Evolutionary conservation across 2,113 vertebrate species (phyloP), one percentile per base, ranked within the genome.

Genomic region (Scartelaos histophorus): DNA sequence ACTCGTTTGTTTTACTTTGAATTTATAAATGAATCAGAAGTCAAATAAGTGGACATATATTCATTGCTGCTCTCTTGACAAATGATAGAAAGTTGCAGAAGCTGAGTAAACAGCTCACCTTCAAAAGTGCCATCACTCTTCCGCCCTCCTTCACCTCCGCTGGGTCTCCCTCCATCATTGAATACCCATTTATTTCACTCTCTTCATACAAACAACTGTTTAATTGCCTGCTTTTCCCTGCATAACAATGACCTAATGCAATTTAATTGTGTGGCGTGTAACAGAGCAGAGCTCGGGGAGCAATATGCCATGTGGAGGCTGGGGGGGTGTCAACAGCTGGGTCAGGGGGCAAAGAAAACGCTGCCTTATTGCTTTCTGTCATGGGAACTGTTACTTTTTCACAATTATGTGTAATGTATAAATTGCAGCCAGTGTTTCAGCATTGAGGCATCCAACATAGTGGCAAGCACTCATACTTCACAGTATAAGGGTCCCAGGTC

Each of bases 311-410:
- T 82, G 71, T 70, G 53, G 25, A 51, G 46, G 67, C 49, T 76
- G 67, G 75, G 54, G 62, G 58, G 12, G 74, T 56, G 65, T 15
- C 51, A 69, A 51, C 69, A 73, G 68, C 34, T 49, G 38, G 69
- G 75, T 86, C 74, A 79, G 66, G 66, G 84, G 81, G 62, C 73
- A 86, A 69, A 70, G 35, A 19, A 74, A 71, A 84, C 66, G 43
- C 45, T 76, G 46, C 19, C 25, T 67, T 21, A 66, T 71, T 43
- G 67, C 66, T 69, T n/a, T 67, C 77, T 72, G 66, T 66, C 24
- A 69, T 53, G 34, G 57, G 47, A 72, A 60, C 22, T 25, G 13
- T 6, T 35, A 21, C 71, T 78, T 47, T 66, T 24, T 29, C 38
- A 17, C 15, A 51, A 51, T 51, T 16, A 17, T 4, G 5, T 51